phyloP scores from a whole-genome alignment of 2,888 invertebrate genomes.

The Lissocephala sabroskyi region DNA sequence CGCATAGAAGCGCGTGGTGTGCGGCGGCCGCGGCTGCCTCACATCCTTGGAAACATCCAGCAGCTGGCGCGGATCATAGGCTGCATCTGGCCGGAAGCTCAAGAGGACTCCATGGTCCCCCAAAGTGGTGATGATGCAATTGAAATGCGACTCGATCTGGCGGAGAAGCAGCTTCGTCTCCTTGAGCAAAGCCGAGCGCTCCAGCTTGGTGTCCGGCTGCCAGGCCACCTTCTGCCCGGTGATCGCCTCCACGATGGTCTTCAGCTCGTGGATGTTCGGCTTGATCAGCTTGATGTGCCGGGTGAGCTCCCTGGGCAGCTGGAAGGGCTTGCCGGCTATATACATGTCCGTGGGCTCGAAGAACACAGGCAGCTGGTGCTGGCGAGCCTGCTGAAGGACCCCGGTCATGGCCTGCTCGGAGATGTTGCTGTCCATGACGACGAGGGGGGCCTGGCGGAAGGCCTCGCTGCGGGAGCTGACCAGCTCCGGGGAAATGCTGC shows the following conservation, averaged over 20 bases:
- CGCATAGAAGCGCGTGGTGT: conserved; percentile 38
- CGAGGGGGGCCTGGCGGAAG: conserved; percentile 79
- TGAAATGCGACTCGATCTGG: conserved; percentile 73
- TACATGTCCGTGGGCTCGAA: conserved; percentile 91
- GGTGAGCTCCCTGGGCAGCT: conserved; percentile 45
- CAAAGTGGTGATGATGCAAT: conserved; percentile 77
- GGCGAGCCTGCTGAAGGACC: conserved; percentile 76
- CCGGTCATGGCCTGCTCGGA: conserved; percentile 79
- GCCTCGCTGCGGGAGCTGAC: conserved; percentile 76
- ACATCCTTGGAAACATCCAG: conserved; percentile 35
- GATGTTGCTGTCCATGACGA: conserved; percentile 90
- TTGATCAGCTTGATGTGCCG: conserved; percentile 76
- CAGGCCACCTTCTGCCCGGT: conserved; percentile 30
- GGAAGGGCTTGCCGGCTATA: conserved; percentile 83
- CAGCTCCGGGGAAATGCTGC: conserved; percentile 79
- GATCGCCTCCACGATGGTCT: conserved; percentile 77
- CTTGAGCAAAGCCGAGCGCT: conserved; percentile 28
- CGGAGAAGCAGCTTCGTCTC: conserved; percentile 65
- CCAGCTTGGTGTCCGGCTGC: conserved; percentile 17
- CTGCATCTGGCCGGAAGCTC: conserved; percentile 47
- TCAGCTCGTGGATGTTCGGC: conserved; percentile 86
- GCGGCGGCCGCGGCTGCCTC: conserved; percentile 17
- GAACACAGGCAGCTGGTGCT: conserved; percentile 84
- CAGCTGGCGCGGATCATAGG: conserved; percentile 16
- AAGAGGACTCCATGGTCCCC: conserved; percentile 77